A percentile compares a stretch with the other conserved stretches of the same genome.
phyloP scores from a whole-genome alignment of 2,888 invertebrate species.

The Coenonympha glycerion region DNA sequence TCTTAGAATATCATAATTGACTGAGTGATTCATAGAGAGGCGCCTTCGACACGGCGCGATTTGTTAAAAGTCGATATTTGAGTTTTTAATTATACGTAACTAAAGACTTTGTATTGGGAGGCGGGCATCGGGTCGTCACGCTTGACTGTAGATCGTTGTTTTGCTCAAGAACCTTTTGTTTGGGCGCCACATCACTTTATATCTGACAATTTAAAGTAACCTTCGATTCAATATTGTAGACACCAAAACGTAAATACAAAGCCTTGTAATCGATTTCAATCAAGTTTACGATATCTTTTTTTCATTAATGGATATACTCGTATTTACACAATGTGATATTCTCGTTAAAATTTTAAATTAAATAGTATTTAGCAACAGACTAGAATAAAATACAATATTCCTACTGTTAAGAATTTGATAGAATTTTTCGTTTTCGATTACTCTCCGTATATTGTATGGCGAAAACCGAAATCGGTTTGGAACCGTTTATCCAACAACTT shows the following conservation, averaged over 20 bases:
- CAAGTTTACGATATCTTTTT: too few relatives aligned
- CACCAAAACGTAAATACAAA: neutral
- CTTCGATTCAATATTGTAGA: slow-evolving; percentile 7
- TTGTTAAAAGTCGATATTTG: slow-evolving; percentile 70
- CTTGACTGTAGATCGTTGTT: slow-evolving; percentile 31
- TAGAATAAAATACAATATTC: too few relatives aligned
- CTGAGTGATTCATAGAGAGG: slow-evolving; percentile 59
- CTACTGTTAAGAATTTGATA: too few relatives aligned
- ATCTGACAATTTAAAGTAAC: slow-evolving; percentile 10
- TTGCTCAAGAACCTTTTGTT: slow-evolving; percentile 33
- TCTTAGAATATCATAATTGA: slow-evolving; percentile 59
- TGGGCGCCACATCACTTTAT: slow-evolving; percentile 20
- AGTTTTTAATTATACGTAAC: slow-evolving; percentile 72
- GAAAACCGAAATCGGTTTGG: too few relatives aligned
- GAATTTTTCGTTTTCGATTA: too few relatives aligned
- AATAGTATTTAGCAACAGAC: too few relatives aligned
- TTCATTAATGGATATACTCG: too few relatives aligned
- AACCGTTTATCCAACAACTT: too few relatives aligned
- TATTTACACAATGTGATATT: neutral
- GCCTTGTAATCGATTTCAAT: too few relatives aligned
- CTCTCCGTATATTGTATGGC: too few relatives aligned
- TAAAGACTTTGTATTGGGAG: slow-evolving; percentile 65
- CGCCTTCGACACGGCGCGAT: slow-evolving; percentile 47
- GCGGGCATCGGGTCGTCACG: slow-evolving; percentile 62
- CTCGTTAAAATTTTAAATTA: neutral